Base-by-base conservation (phyloP, 2,113 vertebrate species). In the Oryzias curvinotus region DNA sequence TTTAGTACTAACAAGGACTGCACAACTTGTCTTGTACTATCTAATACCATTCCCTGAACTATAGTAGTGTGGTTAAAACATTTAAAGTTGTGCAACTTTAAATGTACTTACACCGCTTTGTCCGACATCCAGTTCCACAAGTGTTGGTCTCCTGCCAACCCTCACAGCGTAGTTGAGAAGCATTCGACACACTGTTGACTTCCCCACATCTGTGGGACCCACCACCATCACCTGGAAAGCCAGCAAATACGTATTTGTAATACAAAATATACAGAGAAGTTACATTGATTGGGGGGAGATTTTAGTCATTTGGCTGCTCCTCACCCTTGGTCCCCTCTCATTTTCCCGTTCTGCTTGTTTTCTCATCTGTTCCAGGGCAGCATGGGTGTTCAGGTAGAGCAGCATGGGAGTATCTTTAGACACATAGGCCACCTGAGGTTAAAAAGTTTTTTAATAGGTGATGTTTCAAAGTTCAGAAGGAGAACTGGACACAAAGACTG, bases 391-490 rank as follows among this genome's bases (percentile, higher is more conserved):
- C 23, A 98, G 91, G 71, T 98, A 98, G 51, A 99, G 93, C 75
- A 98, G 84, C 97, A 99, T 99, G 18, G 97, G 97, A 0, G 97
- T 97, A 58, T 99, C 97, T 77, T 93, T 95, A n/a, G 97, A 98
- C 30, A 98, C 69, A 18, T 98, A 99, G 1, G 96, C 95, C 68
- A 97, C 95, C 92, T 93, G 70, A 13, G 14, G 48, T 44, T 8
- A 6, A 55, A 25, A 51, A 14, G 52, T 66, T 46, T 62, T 57
- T 64, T 73, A 5, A 44, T 48, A 4, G 7, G 19, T 48, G n/a
- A 17, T 18, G 3, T 19, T 5, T 48, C 47, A 19, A 18, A 19
- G 19, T 15, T 5, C 7, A 14, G 1, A 45, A 17, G 5, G 5
- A 17, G 5, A 45, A 14, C 15, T 12, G 7, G n/a, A 3, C 47